Evolutionary conservation across 1,140 invertebrate species (phyloP).

Genomic region (Scaptomyza graminum): DNA sequence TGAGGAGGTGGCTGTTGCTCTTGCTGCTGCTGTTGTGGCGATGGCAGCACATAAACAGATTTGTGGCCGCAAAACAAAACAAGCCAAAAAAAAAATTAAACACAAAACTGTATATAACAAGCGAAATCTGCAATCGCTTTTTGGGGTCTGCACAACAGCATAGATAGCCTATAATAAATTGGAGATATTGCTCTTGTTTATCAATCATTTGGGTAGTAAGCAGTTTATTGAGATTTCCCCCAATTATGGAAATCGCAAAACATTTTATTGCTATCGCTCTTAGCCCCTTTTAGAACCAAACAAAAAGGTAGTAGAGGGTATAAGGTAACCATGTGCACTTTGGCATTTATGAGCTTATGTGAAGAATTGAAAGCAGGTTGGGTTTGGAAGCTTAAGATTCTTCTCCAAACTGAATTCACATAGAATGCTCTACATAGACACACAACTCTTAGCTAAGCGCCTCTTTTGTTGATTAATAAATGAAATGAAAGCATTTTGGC

Average conservation of each 20-base stretch:
- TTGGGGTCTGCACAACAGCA: not conserved
- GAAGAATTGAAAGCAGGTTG: constrained; percentile 35
- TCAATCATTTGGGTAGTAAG: too few relatives aligned
- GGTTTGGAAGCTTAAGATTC: not conserved
- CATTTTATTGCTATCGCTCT: not conserved
- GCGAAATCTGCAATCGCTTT: not conserved
- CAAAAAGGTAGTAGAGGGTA: not conserved
- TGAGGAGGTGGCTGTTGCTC: not conserved
- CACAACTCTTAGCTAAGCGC: constrained; percentile 1
- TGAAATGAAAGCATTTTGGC: constrained; percentile 58
- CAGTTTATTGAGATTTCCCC: not conserved
- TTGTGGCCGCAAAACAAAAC: constrained; percentile 62
- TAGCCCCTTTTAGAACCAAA: not conserved
- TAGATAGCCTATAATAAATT: not conserved
- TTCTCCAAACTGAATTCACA: not conserved
- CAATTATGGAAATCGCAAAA: too few relatives aligned
- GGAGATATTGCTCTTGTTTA: not conserved
- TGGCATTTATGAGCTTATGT: not conserved
- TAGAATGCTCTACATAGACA: too few relatives aligned
- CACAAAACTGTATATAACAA: constrained; percentile 6
- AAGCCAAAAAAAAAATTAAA: constrained; percentile 31
- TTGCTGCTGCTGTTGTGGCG: constrained; percentile 12
- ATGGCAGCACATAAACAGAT: constrained; percentile 67
- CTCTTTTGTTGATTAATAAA: constrained; percentile 67
- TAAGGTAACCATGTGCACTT: too few relatives aligned